Percentiles rank a stretch among this genome's conserved stretches.
Evolutionary conservation across 2,888 invertebrate genomes (phyloP).

Genomic region (Eupithecia tripunctaria): DNA sequence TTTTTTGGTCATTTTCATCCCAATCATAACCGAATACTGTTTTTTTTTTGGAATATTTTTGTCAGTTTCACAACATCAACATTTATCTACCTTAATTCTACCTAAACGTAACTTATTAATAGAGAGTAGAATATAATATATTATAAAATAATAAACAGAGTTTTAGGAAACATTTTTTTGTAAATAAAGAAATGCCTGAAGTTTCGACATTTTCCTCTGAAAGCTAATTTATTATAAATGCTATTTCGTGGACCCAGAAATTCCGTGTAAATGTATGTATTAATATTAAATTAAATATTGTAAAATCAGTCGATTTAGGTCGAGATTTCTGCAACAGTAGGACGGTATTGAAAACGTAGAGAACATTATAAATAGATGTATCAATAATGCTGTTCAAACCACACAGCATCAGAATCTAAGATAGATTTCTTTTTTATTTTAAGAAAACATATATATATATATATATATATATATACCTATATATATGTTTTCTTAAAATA

Average conservation of each 20-base stretch:
- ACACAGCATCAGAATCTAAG: no score
- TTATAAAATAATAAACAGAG: neutral
- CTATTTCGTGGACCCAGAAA: conserved; percentile 49
- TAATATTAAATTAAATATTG: conserved; percentile 19
- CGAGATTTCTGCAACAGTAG: conserved; percentile 5
- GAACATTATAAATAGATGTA: neutral
- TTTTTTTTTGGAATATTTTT: conserved; percentile 36
- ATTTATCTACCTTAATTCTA: neutral
- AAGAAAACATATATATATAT: no score
- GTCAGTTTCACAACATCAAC: conserved; percentile 42
- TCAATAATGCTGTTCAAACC: no score
- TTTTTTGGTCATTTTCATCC: conserved; percentile 36
- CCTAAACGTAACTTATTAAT: conserved; percentile 11
- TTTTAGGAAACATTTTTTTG: neutral
- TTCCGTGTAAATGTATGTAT: conserved; percentile 20
- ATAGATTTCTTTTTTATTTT: no score
- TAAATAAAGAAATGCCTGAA: conserved; percentile 3
- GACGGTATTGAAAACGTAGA: conserved; percentile 15
- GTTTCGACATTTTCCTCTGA: neutral
- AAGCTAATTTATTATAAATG: conserved; percentile 40
- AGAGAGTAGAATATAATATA: neutral
- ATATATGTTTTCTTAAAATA: no score
- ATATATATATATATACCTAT: no score
- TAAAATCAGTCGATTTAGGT: conserved; percentile 26
- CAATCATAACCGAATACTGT: conserved; percentile 37